phyloP scores from a whole-genome alignment of 2,113 vertebrate genomes.

The Suncus etruscus region DNA sequence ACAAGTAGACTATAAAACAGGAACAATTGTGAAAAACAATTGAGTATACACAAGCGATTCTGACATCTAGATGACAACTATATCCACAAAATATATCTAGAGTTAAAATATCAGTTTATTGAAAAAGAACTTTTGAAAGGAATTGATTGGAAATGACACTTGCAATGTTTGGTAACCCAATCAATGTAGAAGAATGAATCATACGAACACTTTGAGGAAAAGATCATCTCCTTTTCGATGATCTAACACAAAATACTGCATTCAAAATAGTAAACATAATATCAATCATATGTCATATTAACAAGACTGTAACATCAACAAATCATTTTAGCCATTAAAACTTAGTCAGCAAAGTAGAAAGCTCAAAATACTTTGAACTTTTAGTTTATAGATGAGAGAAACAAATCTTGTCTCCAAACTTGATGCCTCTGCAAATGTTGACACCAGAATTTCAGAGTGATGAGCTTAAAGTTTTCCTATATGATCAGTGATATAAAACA shows the following conservation, averaged over 20 bases:
- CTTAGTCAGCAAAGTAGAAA: constrained; percentile 3
- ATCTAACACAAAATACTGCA: not conserved
- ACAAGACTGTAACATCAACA: not conserved
- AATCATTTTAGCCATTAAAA: constrained; percentile 36
- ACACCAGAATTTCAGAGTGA: not conserved
- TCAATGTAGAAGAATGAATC: constrained; percentile 11
- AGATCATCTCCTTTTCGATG: not conserved
- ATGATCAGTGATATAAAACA: constrained; percentile 32
- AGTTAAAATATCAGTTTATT: constrained; percentile 20
- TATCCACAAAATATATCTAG: constrained; percentile 9
- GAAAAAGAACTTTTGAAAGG: constrained; percentile 13
- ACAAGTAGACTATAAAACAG: constrained; percentile 22
- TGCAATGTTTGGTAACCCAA: constrained; percentile 36
- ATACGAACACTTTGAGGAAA: constrained; percentile 2
- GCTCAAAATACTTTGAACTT: constrained; percentile 43
- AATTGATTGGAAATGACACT: constrained; percentile 22
- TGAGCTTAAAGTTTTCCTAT: not conserved
- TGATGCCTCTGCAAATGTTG: constrained; percentile 43
- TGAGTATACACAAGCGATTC: constrained; percentile 28
- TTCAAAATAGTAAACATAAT: constrained; percentile 35
- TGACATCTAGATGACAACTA: constrained; percentile 15
- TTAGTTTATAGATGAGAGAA: not conserved
- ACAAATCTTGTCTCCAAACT: constrained; percentile 29
- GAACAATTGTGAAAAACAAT: not conserved
- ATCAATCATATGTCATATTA: not conserved